A percentile compares a stretch with the other conserved stretches of the same genome.
phyloP scores from a whole-genome alignment of 2,113 vertebrate species.

The Nyctereutes procyonoides region DNA sequence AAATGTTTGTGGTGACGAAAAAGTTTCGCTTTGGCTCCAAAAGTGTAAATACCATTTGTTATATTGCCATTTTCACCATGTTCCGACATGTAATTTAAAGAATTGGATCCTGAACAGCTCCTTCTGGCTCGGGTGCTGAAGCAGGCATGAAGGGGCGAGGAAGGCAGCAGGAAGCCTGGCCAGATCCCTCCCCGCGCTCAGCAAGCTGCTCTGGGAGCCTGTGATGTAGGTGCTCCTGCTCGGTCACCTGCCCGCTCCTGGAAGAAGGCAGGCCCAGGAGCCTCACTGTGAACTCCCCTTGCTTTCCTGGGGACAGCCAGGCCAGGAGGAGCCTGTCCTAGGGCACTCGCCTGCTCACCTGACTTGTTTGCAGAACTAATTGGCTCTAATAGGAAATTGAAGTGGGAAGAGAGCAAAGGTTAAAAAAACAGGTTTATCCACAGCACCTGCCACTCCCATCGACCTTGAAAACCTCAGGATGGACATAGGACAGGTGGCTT shows the following conservation, averaged over 20 bases:
- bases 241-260: fast-evolving
- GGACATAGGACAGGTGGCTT: background rate
- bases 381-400: background rate
- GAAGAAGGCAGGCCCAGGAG: no score
- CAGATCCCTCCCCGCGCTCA: fast-evolving
- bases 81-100: conserved; percentile 26
- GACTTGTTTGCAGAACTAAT: background rate
- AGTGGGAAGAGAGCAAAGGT: background rate
- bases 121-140: background rate
- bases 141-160: background rate
- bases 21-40: background rate
- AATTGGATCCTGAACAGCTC: background rate
- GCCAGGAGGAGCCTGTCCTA: background rate
- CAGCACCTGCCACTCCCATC: background rate
- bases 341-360: background rate
- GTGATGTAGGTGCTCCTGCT: no score
- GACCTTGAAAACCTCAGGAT: background rate
- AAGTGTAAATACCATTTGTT: conserved; percentile 46
- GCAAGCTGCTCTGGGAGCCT: background rate
- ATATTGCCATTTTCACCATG: background rate
- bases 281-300: background rate
- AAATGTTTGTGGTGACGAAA: conserved; percentile 42
- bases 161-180: background rate
- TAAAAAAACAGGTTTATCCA: background rate
- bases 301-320: background rate